Conservation (phyloP, 2,113 vertebrate genomes). For the Rallus limicola region DNA sequence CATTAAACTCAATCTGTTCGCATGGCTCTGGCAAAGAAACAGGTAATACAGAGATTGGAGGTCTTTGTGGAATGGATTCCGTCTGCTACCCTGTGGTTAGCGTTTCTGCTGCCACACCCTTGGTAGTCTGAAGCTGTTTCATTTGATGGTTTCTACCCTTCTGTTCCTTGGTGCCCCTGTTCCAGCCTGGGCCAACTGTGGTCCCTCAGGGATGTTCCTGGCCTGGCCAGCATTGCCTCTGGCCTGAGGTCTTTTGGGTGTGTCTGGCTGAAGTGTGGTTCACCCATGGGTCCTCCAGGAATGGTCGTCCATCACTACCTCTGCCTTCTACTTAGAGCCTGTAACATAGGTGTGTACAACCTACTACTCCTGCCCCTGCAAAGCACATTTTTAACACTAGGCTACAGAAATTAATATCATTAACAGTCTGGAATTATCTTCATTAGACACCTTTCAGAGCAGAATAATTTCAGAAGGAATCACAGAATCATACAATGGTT, state of each 20-base stretch:
- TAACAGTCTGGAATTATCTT: neutral
- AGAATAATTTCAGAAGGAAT: neutral
- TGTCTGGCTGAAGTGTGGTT: fast-evolving
- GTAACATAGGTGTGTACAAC: fast-evolving
- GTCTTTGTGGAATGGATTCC: fast-evolving
- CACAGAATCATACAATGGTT: no score
- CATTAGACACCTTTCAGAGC: neutral
- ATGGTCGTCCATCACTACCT: neutral
- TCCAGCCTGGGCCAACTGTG: neutral
- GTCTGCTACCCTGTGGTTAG: neutral
- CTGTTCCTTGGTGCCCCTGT: neutral
- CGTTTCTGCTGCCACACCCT: neutral
- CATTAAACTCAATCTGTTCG: neutral
- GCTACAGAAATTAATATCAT: neutral
- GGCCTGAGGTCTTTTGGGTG: neutral
- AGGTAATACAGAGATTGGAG: neutral
- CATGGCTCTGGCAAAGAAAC: neutral
- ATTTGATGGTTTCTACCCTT: neutral
- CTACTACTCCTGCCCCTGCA: fast-evolving
- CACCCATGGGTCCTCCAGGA: fast-evolving
- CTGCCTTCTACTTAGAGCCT: neutral
- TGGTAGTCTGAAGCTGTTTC: neutral
- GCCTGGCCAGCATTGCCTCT: neutral
- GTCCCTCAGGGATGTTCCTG: neutral
- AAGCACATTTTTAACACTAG: neutral